phyloP scores from a whole-genome alignment of 2,113 vertebrate genomes.

The Verasper variegatus region DNA sequence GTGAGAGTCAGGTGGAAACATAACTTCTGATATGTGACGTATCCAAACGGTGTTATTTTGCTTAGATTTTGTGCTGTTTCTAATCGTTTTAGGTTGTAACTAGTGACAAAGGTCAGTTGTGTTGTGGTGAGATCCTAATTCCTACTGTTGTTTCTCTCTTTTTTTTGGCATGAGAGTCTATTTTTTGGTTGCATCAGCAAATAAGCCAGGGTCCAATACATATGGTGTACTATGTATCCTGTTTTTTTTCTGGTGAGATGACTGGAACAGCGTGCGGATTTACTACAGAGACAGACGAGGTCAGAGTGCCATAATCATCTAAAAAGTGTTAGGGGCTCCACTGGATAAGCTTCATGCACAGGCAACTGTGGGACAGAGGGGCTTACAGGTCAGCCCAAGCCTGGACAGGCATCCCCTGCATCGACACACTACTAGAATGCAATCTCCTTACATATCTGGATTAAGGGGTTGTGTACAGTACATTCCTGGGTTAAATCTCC shows the following conservation, averaged over 20 bases:
- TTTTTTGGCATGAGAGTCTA: slow-evolving; percentile 22
- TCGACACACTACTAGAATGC: slow-evolving; percentile 37
- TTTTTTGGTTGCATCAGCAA: slow-evolving; percentile 15
- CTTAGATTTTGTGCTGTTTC: too few species aligned
- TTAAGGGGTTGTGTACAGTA: slow-evolving; percentile 65
- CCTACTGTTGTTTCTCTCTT: not conserved
- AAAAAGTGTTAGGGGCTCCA: slow-evolving; percentile 53
- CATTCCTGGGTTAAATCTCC: slow-evolving; percentile 60
- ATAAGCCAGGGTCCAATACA: slow-evolving; percentile 4
- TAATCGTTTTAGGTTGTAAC: too few species aligned
- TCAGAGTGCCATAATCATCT: slow-evolving; percentile 55
- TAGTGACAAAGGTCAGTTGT: not conserved
- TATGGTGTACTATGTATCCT: not conserved
- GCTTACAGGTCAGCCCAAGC: slow-evolving; percentile 58
- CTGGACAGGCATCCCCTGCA: slow-evolving; percentile 25
- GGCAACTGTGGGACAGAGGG: slow-evolving; percentile 43
- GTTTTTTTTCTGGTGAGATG: slow-evolving; percentile 3
- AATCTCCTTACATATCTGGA: slow-evolving; percentile 76
- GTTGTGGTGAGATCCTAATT: not conserved
- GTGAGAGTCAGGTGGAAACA: not conserved
- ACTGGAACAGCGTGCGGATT: slow-evolving; percentile 37
- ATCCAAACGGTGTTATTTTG: not conserved
- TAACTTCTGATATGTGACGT: not conserved
- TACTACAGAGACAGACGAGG: slow-evolving; percentile 10
- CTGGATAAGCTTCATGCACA: slow-evolving; percentile 41